phyloP scores from a whole-genome alignment of 2,113 vertebrate species.

The Apistogramma diplotaenia region DNA sequence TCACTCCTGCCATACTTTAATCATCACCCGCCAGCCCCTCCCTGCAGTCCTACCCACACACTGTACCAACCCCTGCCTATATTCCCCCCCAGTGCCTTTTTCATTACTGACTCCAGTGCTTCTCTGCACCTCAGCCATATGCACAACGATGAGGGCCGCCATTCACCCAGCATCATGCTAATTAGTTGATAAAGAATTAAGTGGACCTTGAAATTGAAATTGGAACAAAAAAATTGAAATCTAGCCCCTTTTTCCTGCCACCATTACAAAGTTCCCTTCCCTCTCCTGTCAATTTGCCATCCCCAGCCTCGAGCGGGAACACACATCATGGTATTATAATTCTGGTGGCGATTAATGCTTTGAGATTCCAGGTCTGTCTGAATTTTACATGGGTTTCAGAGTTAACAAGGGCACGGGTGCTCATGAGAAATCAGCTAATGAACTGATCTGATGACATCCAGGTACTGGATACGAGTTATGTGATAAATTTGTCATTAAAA shows the following conservation, averaged over 20 bases:
- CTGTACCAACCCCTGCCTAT: slow-evolving; percentile 74
- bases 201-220: slow-evolving; percentile 99
- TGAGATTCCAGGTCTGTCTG: slow-evolving; percentile 25
- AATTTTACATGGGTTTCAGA: slow-evolving; percentile 1
- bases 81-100: slow-evolving; percentile 83
- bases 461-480: slow-evolving; percentile 11
- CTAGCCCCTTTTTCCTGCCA: slow-evolving; percentile 59
- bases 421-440: slow-evolving; percentile 33
- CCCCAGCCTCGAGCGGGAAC: slow-evolving; percentile 38
- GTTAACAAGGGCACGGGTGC: slow-evolving; percentile 19
- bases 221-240: slow-evolving; percentile 80
- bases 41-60: slow-evolving; percentile 54
- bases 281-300: slow-evolving; percentile 39
- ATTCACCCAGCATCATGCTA: slow-evolving; percentile 89
- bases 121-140: slow-evolving; percentile 89
- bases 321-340: slow-evolving; percentile 38
- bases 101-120: slow-evolving; percentile 89
- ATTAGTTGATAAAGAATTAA: slow-evolving; percentile 98
- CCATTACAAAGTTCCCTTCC: slow-evolving; percentile 47
- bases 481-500: slow-evolving; percentile 36
- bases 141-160: slow-evolving; percentile 88
- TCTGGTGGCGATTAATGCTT: slow-evolving; percentile 13
- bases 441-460: slow-evolving; percentile 41
- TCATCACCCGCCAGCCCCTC: slow-evolving; percentile 73
- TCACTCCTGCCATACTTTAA: slow-evolving; percentile 74